Evolutionary conservation across 1,140 invertebrate genomes (phyloP).

Genomic region (Drosophila asahinai): DNA sequence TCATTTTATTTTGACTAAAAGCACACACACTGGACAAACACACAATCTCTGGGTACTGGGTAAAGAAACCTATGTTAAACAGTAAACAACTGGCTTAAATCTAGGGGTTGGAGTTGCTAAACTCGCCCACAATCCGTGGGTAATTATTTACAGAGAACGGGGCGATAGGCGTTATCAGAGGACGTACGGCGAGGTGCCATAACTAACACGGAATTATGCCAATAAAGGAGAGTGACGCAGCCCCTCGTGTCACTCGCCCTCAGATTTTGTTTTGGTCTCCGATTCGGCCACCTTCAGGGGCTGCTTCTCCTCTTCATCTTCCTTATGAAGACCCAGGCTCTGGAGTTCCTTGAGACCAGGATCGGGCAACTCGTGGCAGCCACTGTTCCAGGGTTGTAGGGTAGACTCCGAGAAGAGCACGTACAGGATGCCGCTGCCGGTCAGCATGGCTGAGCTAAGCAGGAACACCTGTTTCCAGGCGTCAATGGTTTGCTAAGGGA

Average conservation of each 20-base stretch:
- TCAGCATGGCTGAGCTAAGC: slow-evolving; percentile 86
- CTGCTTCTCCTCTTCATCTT: slow-evolving; percentile 55
- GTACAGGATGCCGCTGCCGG: slow-evolving; percentile 86
- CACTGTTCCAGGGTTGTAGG: slow-evolving; percentile 88
- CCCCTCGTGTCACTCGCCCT: slow-evolving; percentile 37
- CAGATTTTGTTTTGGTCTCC: slow-evolving; percentile 36
- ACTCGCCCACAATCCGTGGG: slow-evolving; percentile 24
- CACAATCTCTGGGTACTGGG: slow-evolving; percentile 15
- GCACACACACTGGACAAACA: slow-evolving; percentile 28
- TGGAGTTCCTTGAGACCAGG: slow-evolving; percentile 65
- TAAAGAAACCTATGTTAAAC: slow-evolving; percentile 20
- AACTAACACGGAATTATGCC: slow-evolving; percentile 63
- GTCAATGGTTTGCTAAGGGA: slow-evolving; percentile 86
- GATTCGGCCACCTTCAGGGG: slow-evolving; percentile 36
- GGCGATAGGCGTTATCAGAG: slow-evolving; percentile 51
- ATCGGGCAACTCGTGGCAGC: slow-evolving; percentile 36
- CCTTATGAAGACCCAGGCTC: not conserved
- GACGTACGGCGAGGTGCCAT: slow-evolving; percentile 35
- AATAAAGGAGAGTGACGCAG: slow-evolving; percentile 61
- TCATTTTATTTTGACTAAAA: slow-evolving; percentile 29
- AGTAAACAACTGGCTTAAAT: slow-evolving; percentile 45
- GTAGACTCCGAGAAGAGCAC: slow-evolving; percentile 87
- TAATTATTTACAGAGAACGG: slow-evolving; percentile 51
- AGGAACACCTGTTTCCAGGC: slow-evolving; percentile 89
- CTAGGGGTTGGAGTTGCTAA: slow-evolving; percentile 43